Conservation (phyloP, 2,888 invertebrate species). For the Fissipunctia ypsillon region DNA sequence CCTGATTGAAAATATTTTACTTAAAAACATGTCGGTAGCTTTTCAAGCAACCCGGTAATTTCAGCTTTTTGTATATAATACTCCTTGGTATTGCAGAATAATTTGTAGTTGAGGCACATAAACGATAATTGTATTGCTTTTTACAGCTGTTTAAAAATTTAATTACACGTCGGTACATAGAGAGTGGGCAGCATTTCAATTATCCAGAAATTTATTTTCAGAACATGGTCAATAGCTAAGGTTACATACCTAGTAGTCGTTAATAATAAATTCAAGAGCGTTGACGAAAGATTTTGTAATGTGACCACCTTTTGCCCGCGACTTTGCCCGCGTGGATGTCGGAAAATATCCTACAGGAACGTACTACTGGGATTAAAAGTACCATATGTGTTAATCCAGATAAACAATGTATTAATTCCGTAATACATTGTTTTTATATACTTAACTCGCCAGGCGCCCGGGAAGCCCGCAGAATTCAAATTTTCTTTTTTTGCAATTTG, state of each 20-base stretch:
- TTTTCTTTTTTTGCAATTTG: too few relatives aligned
- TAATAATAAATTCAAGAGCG: too few relatives aligned
- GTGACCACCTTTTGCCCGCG: too few relatives aligned
- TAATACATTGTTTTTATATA: too few relatives aligned
- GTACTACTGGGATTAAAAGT: too few relatives aligned
- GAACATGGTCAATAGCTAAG: not conserved
- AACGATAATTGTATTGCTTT: conserved; percentile 2
- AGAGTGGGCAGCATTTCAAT: not conserved
- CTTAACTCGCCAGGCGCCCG: too few relatives aligned
- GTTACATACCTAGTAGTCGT: not conserved
- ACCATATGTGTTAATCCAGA: too few relatives aligned
- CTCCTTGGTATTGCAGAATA: not conserved
- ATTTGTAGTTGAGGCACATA: not conserved
- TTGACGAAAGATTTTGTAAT: too few relatives aligned
- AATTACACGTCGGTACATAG: not conserved
- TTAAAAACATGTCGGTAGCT: not conserved
- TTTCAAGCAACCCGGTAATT: not conserved
- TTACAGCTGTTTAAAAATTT: conserved; percentile 2
- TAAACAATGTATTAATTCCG: too few relatives aligned
- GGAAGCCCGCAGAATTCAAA: too few relatives aligned
- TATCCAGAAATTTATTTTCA: not conserved
- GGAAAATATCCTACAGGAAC: too few relatives aligned
- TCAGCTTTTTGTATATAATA: not conserved
- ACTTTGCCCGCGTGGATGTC: too few relatives aligned
- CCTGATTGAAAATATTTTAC: conserved; percentile 9